Percentiles rank a stretch among this genome's conserved stretches.
These are phyloP conservation scores for Machimus rusticus DNA, from an alignment of 2,888 invertebrate species.

Conservation along the genomic window DNA sequence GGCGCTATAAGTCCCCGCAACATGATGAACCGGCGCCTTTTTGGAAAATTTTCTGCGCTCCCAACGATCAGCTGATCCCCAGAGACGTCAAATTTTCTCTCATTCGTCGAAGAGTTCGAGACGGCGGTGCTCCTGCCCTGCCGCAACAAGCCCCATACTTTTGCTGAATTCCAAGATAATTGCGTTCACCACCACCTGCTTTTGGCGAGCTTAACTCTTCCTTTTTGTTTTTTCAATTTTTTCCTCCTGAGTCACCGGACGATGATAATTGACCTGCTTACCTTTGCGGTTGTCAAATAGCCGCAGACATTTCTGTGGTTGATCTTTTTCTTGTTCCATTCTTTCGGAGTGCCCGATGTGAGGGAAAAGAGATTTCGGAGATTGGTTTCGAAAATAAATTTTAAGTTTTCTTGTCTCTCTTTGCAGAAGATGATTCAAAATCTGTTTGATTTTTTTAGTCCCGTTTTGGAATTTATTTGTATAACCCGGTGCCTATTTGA, in stretches of 20 bases:
- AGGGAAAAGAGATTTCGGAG: neutral
- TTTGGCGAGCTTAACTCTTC: neutral
- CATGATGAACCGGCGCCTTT: neutral
- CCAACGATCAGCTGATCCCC: neutral
- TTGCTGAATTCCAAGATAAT: neutral
- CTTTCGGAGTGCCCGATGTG: neutral
- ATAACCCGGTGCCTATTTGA: too few relatives aligned
- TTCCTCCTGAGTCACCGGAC: neutral
- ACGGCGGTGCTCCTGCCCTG: neutral
- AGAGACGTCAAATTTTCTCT: neutral
- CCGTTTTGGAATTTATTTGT: too few relatives aligned
- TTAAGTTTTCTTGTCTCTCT: too few relatives aligned
- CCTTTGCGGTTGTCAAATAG: neutral
- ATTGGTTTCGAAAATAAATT: neutral
- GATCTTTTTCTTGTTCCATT: neutral
- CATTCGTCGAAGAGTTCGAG: neutral
- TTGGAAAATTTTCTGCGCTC: neutral
- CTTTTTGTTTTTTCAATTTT: neutral
- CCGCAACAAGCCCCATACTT: neutral
- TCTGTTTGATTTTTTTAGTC: too few relatives aligned
- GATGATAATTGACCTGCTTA: neutral
- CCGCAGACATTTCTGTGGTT: neutral
- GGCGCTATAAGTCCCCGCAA: neutral
- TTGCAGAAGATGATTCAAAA: too few relatives aligned
- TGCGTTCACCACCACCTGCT: neutral